Evolutionary conservation across 2,888 invertebrate species (phyloP).

Genomic region (Salpingus planirostris): DNA sequence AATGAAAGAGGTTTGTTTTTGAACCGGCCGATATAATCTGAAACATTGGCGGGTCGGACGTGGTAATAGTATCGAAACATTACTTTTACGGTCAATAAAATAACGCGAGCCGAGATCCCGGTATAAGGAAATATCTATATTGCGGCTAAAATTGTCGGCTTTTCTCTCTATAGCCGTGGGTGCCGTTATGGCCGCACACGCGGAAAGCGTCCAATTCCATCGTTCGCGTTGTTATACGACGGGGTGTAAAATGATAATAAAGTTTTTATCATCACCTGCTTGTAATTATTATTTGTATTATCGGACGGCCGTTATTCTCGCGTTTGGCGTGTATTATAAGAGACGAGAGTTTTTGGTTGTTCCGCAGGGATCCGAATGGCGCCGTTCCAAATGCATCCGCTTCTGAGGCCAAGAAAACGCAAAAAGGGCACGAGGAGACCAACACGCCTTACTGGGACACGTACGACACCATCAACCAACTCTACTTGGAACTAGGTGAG

Average conservation of each 20-base stretch:
- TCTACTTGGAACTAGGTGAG: constrained; percentile 61
- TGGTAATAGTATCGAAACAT: constrained; percentile 13
- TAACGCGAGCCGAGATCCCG: constrained; percentile 4
- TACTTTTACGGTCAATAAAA: constrained; percentile 19
- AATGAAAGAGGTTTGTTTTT: constrained; percentile 11
- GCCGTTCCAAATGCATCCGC: constrained; percentile 36
- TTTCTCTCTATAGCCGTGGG: no score
- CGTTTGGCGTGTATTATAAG: no score
- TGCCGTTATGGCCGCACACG: constrained; percentile 1
- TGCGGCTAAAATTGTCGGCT: no score
- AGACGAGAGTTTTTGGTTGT: not conserved
- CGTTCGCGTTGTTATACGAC: not conserved
- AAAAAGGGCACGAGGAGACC: constrained; percentile 21
- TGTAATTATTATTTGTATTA: no score
- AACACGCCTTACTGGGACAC: constrained; percentile 79
- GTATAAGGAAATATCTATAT: constrained; percentile 8
- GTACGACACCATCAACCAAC: constrained; percentile 83
- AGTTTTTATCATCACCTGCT: constrained; percentile 8
- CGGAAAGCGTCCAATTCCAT: constrained; percentile 1
- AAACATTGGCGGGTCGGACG: constrained; percentile 14
- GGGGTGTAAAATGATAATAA: constrained; percentile 4
- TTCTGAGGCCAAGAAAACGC: constrained; percentile 29
- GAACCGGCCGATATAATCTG: constrained; percentile 13
- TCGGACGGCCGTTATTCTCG: no score
- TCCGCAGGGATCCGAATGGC: constrained; percentile 61